phyloP scores from a whole-genome alignment of 1,140 invertebrate genomes.

The Bombus confusus region DNA sequence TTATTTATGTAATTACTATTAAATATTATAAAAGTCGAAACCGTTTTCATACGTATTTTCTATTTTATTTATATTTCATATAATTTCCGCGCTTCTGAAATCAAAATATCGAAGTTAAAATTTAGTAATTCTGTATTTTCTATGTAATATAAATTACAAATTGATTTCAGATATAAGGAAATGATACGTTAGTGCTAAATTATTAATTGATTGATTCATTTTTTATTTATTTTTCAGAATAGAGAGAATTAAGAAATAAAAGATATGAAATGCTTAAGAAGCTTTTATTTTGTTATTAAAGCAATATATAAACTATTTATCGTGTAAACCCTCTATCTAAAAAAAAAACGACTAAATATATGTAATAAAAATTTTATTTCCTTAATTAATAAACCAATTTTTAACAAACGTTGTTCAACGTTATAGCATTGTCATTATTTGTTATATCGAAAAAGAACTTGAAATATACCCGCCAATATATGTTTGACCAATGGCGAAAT shows the following conservation, averaged over 20 bases:
- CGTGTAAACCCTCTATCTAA: not conserved
- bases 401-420: not conserved
- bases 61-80: not conserved
- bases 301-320: not conserved
- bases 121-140: not conserved
- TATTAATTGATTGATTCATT: not conserved
- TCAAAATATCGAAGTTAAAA: not conserved
- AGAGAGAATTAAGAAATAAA: not conserved
- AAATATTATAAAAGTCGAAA: not conserved
- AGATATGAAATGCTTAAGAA: not conserved
- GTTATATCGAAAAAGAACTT: not conserved
- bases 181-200: not conserved
- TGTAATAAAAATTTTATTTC: not conserved
- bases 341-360: not conserved
- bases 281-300: not conserved
- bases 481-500: not conserved
- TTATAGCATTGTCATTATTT: not conserved
- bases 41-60: not conserved
- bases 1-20: not conserved
- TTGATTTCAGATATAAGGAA: not conserved
- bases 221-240: not conserved
- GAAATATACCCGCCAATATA: slow-evolving; percentile 9
- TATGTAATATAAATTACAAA: not conserved
- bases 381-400: not conserved
- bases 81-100: not conserved